Evolutionary conservation across 1,140 invertebrate species (phyloP).

Genomic region (Drosophila repletoides): DNA sequence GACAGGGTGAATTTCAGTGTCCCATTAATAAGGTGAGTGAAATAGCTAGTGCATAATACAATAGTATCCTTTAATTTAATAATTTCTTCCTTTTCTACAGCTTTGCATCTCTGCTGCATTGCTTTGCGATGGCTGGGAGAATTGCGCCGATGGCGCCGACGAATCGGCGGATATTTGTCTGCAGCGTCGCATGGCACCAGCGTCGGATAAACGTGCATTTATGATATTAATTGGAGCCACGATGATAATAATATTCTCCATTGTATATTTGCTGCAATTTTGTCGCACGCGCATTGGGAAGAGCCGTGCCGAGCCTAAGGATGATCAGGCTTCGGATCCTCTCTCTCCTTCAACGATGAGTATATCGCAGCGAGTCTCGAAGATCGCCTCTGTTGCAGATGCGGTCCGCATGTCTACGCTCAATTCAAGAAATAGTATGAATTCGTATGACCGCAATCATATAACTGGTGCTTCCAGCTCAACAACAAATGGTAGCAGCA

Average conservation of each 20-base stretch:
- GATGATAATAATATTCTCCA: slow-evolving; percentile 83
- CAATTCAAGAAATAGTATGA: slow-evolving; percentile 85
- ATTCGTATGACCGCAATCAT: slow-evolving; percentile 90
- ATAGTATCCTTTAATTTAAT: slow-evolving; percentile 30
- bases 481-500: slow-evolving; percentile 85
- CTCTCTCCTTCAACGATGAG: slow-evolving; percentile 83
- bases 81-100: slow-evolving; percentile 18
- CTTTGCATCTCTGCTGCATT: slow-evolving; percentile 85
- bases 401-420: slow-evolving; percentile 87
- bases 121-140: slow-evolving; percentile 87
- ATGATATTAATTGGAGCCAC: slow-evolving; percentile 82
- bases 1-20: slow-evolving; percentile 86
- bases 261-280: slow-evolving; percentile 83
- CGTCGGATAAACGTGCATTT: slow-evolving; percentile 83
- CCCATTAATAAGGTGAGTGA: slow-evolving; percentile 83
- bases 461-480: slow-evolving; percentile 92
- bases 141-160: slow-evolving; percentile 89
- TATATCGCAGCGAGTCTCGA: slow-evolving; percentile 83
- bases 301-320: slow-evolving; percentile 82
- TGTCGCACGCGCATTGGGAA: slow-evolving; percentile 83
- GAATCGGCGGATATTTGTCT: slow-evolving; percentile 86
- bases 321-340: slow-evolving; percentile 86
- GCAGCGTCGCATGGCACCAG: slow-evolving; percentile 69
- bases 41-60: background rate
- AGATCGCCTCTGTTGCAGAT: slow-evolving; percentile 83